Conservation (phyloP, 2,888 invertebrate species). For the Morpho achilles region DNA sequence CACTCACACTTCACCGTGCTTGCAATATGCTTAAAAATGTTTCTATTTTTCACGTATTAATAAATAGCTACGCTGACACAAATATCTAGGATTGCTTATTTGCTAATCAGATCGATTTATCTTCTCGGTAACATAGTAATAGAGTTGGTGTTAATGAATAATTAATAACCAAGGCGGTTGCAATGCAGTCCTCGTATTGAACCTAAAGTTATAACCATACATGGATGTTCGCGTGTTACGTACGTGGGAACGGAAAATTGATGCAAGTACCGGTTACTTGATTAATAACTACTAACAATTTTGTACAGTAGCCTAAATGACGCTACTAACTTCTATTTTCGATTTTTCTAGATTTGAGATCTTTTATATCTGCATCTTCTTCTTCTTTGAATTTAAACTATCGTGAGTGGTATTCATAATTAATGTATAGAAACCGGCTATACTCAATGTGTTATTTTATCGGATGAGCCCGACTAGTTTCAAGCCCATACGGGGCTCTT, state of each 20-base stretch:
- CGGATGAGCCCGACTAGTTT: no score
- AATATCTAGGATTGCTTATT: neutral
- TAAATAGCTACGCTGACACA: neutral
- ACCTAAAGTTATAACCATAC: slow-evolving; percentile 14
- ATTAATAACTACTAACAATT: neutral
- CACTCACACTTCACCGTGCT: no score
- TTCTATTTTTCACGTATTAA: no score
- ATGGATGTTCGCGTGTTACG: slow-evolving; percentile 11
- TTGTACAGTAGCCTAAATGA: neutral
- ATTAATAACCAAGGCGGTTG: slow-evolving; percentile 7
- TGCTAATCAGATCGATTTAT: neutral
- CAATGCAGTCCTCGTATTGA: slow-evolving; percentile 27
- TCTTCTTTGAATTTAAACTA: no score
- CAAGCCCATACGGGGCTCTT: no score
- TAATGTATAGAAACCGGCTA: no score
- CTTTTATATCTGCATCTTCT: no score
- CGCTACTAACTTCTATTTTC: no score
- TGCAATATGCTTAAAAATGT: no score
- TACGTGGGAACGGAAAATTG: slow-evolving; percentile 20
- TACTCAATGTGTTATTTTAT: no score
- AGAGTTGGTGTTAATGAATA: slow-evolving; percentile 38
- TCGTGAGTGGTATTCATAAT: no score
- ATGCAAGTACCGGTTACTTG: slow-evolving; percentile 1
- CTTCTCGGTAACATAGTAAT: slow-evolving; percentile 1
- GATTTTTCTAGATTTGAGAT: no score